Base-by-base conservation (phyloP, 2,113 vertebrate species). In the Puntigrus tetrazona region DNA sequence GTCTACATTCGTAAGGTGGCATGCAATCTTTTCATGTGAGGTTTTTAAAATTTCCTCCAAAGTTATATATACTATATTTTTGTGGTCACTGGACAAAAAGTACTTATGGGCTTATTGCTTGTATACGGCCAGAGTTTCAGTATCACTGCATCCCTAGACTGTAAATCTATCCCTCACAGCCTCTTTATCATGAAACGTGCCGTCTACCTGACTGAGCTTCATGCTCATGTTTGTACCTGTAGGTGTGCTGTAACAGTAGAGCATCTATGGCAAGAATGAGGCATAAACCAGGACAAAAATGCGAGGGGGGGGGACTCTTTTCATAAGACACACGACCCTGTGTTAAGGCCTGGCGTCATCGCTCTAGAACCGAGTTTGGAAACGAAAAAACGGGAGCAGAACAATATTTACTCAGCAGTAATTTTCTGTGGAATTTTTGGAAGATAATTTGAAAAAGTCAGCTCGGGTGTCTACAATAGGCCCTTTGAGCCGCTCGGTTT, bases 381-480 rank as follows among this genome's bases (percentile, higher is more conserved):
- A 81, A 55, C 10, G 1, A 34, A 25, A 38, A 72, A 38, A 74
- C 22, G 50, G 27, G 0, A 70, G 61, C 72, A 31, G 65, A 87
- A 69, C 78, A 95, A 94, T 93, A 94, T 96, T 96, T 95, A 91
- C 90, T 93, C 89, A 89, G 92, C 93, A 92, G 91, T 92, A 91
- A 90, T 90, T 94, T 93, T 90, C 41, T 45, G 86, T 91, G 90
- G 92, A 92, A 93, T 95, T 91, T 52, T 88, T 63, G 84, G 87
- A 92, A 90, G 91, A 92, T 94, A 90, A 93, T 92, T 93, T 90
- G 41, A 90, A 94, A 93, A 93, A 86, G 88, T 87, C 90, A 88
- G 92, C 90, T 73, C 88, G 86, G 88, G 88, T 91, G 88, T 89
- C 89, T 87, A 96, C 95, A 97, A 95, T 94, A 89, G 93, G 88